Conservation (phyloP, 2,888 invertebrate genomes). For the Anthophora plumipes region DNA sequence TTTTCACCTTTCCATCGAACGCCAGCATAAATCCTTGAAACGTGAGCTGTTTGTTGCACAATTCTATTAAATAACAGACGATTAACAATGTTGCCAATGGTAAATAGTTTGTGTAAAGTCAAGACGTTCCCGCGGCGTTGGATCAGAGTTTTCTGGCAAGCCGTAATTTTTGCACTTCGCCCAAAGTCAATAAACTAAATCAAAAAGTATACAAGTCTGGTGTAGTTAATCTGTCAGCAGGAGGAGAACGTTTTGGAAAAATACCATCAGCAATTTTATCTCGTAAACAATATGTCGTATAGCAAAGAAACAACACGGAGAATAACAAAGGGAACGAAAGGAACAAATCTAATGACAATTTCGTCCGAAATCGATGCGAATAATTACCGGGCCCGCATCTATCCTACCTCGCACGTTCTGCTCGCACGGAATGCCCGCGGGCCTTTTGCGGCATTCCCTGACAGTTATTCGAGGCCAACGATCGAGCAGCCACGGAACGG, state of each 20-base stretch:
- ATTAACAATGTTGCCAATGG: neutral
- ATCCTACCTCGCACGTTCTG: constrained; percentile 48
- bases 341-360: neutral
- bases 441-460: constrained; percentile 72
- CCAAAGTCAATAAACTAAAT: constrained; percentile 1
- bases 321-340: neutral
- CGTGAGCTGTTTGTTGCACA: neutral
- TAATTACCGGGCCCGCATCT: constrained; percentile 65
- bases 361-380: constrained; percentile 41
- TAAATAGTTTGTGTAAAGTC: neutral
- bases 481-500: constrained; percentile 65
- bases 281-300: neutral
- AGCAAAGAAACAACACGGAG: neutral
- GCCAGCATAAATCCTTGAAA: too few species aligned
- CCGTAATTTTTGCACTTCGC: neutral
- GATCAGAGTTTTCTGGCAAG: neutral
- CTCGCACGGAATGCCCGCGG: constrained; percentile 70
- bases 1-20: too few species aligned
- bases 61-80: neutral
- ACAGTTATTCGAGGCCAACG: constrained; percentile 80
- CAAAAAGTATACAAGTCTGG: neutral
- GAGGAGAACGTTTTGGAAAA: neutral
- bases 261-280: neutral
- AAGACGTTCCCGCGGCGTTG: neutral
- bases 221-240: neutral